Percentiles rank a stretch among this genome's conserved stretches.
phyloP scores from a whole-genome alignment of 2,888 invertebrate species.

The Saturnia japonica region DNA sequence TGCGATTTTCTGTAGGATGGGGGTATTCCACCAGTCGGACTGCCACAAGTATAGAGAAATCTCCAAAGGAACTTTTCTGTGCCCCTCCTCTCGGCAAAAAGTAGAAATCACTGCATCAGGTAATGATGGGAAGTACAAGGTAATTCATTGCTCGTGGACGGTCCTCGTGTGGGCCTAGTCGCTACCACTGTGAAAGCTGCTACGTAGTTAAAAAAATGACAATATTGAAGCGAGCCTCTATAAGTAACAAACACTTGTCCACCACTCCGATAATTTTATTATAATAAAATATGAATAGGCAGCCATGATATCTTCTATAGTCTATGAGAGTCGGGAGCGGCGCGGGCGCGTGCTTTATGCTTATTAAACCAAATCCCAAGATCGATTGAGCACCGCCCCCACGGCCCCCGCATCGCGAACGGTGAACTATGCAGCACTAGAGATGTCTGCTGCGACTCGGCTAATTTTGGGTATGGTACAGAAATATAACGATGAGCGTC shows the following conservation, averaged over 20 bases:
- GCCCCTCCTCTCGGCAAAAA: no score
- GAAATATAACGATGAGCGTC: no score
- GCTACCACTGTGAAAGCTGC: not conserved
- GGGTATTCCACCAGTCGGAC: no score
- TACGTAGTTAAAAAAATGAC: not conserved
- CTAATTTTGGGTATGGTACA: not conserved
- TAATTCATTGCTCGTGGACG: no score
- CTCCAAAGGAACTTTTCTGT: no score
- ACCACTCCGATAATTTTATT: not conserved
- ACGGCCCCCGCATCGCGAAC: slow-evolving; percentile 14
- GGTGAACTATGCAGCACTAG: not conserved
- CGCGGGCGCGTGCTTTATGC: slow-evolving; percentile 63
- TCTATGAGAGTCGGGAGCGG: slow-evolving; percentile 34
- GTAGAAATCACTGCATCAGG: not conserved
- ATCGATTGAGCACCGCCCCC: slow-evolving; percentile 39
- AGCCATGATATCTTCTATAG: slow-evolving; percentile 31
- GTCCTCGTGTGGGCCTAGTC: no score
- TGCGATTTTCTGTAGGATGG: no score
- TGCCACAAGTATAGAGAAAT: no score
- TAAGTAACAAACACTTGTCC: not conserved
- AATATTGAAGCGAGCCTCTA: not conserved
- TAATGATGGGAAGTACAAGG: not conserved
- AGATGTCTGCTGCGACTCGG: not conserved
- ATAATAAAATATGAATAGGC: not conserved
- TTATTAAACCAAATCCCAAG: slow-evolving; percentile 76